These are phyloP conservation scores for Agrochola lychnidis DNA, from an alignment of 2,888 invertebrate genomes.

Conservation along the genomic window DNA sequence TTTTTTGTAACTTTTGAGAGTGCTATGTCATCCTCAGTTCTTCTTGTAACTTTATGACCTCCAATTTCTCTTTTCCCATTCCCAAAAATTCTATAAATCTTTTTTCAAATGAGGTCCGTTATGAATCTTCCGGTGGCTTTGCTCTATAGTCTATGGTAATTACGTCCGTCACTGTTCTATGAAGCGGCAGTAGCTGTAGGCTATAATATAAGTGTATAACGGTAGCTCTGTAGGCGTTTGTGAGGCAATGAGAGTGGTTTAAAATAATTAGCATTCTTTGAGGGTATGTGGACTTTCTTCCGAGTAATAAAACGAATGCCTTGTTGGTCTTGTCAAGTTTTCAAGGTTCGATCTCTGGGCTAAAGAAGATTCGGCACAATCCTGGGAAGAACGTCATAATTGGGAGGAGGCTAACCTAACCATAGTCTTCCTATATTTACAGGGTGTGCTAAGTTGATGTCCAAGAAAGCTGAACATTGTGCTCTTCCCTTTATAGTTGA, in stretches of 20 bases:
- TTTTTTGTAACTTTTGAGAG: neutral
- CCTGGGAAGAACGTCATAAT: neutral
- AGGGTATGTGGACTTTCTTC: neutral
- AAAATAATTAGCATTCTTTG: slow-evolving; percentile 37
- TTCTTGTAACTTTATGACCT: neutral
- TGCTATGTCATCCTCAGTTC: neutral
- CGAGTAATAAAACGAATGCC: neutral
- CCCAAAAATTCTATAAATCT: slow-evolving; percentile 38
- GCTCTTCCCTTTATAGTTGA: too few relatives aligned
- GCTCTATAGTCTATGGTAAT: slow-evolving; percentile 52
- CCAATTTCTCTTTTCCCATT: neutral
- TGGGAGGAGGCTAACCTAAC: neutral
- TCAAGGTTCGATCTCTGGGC: neutral
- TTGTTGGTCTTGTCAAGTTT: neutral
- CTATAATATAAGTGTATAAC: slow-evolving; percentile 56
- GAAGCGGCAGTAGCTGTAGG: slow-evolving; percentile 46
- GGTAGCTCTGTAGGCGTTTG: slow-evolving; percentile 51
- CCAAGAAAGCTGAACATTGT: too few relatives aligned
- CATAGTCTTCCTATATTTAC: too few relatives aligned
- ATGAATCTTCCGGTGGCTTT: slow-evolving; percentile 36
- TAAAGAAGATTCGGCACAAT: too few relatives aligned
- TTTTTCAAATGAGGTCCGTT: slow-evolving; percentile 43
- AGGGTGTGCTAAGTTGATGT: too few relatives aligned
- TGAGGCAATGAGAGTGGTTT: slow-evolving; percentile 33
- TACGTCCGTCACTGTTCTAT: slow-evolving; percentile 23